Conservation (phyloP, 2,797 vertebrate species). For the Megalops cyprinoides region DNA sequence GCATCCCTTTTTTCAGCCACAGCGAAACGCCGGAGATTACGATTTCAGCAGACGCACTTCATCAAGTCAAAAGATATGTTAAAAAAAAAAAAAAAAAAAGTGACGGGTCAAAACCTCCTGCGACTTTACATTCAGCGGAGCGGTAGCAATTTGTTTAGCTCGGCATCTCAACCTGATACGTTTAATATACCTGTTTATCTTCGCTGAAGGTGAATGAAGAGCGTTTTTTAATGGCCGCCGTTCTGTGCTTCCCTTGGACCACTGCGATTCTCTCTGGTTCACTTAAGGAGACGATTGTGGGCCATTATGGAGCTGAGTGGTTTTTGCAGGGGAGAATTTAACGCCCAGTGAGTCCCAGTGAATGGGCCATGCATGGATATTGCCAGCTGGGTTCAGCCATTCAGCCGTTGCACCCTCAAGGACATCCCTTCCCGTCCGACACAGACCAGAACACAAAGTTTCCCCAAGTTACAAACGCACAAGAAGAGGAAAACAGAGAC, state of each 20-base stretch:
- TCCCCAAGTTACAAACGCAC: background rate
- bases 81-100: too few species aligned
- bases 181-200: conserved; percentile 5
- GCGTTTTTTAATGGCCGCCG: background rate
- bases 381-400: background rate
- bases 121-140: background rate
- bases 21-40: background rate
- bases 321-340: background rate
- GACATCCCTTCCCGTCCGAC: background rate
- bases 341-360: background rate
- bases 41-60: background rate
- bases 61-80: background rate
- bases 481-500: too few species aligned
- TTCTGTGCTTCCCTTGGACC: background rate
- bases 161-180: background rate
- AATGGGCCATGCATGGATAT: background rate
- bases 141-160: background rate
- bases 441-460: background rate
- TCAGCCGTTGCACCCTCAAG: background rate
- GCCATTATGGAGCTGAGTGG: background rate
- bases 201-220: background rate
- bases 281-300: background rate
- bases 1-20: background rate
- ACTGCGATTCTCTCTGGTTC: background rate
- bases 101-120: too few species aligned